Conservation (phyloP, 2,113 vertebrate species). For the Benitochromis conjunctus region DNA sequence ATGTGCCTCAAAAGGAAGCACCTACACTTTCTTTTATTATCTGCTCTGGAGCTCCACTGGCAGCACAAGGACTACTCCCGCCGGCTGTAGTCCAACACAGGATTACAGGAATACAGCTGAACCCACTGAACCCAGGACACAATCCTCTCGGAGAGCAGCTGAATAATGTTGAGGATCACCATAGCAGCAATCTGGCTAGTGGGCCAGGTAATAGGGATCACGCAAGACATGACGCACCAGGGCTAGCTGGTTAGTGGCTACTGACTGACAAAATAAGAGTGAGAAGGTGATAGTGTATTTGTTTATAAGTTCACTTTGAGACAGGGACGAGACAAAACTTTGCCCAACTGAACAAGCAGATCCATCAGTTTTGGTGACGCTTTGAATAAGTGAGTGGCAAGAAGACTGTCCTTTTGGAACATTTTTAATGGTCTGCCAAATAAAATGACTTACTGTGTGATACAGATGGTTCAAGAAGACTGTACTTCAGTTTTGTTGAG, state of each 20-base stretch:
- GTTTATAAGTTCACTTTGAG: background rate
- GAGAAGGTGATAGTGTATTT: background rate
- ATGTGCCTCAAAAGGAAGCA: background rate
- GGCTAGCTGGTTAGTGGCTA: background rate
- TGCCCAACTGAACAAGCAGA: background rate
- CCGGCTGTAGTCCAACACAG: background rate
- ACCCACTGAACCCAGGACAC: background rate
- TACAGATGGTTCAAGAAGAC: background rate
- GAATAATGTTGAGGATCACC: background rate
- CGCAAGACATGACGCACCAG: background rate
- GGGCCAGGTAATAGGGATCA: background rate
- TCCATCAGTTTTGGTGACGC: accelerated
- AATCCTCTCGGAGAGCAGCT: background rate
- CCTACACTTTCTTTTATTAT: background rate
- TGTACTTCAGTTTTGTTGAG: background rate
- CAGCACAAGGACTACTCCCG: background rate
- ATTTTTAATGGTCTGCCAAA: background rate
- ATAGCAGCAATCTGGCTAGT: background rate
- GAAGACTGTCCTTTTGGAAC: background rate
- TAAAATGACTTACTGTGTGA: background rate
- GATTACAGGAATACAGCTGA: background rate
- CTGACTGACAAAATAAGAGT: background rate
- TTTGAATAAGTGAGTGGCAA: background rate
- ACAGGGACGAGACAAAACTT: background rate
- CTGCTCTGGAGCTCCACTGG: background rate